phyloP scores from a whole-genome alignment of 2,888 invertebrate genomes.

The Pantelozetes paolii region DNA sequence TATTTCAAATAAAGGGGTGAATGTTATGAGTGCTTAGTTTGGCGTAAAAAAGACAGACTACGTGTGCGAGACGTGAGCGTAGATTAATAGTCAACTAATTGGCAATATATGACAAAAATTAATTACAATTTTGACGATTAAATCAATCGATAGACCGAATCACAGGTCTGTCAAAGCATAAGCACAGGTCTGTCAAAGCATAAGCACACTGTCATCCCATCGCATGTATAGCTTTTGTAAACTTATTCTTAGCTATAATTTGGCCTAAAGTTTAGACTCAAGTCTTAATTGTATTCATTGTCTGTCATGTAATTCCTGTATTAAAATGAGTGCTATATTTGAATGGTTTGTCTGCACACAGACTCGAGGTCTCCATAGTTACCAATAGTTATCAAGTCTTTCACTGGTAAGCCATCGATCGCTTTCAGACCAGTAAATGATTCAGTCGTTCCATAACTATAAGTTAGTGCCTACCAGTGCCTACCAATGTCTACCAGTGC shows the following conservation, averaged over 20 bases:
- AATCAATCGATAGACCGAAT: slow-evolving; percentile 22
- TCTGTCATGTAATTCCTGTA: neutral
- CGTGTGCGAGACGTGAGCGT: neutral
- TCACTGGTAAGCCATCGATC: slow-evolving; percentile 19
- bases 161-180: neutral
- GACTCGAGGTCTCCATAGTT: slow-evolving; percentile 12
- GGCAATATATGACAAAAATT: slow-evolving; percentile 25
- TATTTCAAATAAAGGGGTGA: too few species aligned
- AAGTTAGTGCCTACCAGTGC: neutral
- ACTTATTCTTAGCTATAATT: slow-evolving; percentile 10
- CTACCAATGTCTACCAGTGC: neutral
- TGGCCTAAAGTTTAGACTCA: neutral
- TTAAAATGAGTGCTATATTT: slow-evolving; percentile 19
- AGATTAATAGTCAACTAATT: slow-evolving; percentile 32
- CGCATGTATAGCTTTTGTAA: neutral
- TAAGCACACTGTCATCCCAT: neutral
- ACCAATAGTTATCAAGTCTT: neutral
- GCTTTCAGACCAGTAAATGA: slow-evolving; percentile 19
- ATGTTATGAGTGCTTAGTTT: slow-evolving; percentile 22
- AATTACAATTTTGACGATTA: slow-evolving; percentile 22
- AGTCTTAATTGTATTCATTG: neutral
- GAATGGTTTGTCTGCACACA: neutral
- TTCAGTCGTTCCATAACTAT: neutral
- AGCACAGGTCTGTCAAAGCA: neutral
- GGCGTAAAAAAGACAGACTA: neutral